These are phyloP conservation scores for Stegodyphus mimosarum DNA, from an alignment of 1,140 invertebrate species.

Conservation along the genomic window DNA sequence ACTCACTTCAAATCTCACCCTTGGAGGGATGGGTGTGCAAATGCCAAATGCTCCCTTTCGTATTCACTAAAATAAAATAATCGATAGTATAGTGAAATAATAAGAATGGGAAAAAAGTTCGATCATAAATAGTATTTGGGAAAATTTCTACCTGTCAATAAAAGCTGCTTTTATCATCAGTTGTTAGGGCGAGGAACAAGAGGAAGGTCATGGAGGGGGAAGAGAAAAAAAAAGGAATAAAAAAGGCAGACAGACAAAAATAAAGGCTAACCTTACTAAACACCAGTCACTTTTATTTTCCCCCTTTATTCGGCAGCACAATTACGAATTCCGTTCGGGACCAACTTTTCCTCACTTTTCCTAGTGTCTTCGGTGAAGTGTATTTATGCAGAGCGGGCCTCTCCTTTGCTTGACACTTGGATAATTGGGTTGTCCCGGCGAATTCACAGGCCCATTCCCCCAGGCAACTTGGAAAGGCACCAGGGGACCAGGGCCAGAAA, in stretches of 20 bases:
- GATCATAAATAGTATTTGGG: conserved; percentile 57
- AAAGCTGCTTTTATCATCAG: conserved; percentile 51
- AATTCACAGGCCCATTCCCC: conserved; percentile 44
- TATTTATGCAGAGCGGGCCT: conserved; percentile 53
- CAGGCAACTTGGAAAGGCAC: conserved; percentile 22
- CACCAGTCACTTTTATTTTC: conserved; percentile 46
- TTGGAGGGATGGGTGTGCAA: conserved; percentile 45
- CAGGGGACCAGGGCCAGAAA: conserved; percentile 52
- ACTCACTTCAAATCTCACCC: conserved; percentile 30
- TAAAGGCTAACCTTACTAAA: conserved; percentile 49
- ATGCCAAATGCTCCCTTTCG: neutral
- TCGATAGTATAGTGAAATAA: conserved; percentile 22
- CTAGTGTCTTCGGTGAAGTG: conserved; percentile 45
- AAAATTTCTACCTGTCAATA: conserved; percentile 54
- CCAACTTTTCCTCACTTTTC: conserved; percentile 55
- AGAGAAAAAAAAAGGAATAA: neutral
- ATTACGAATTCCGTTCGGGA: conserved; percentile 57
- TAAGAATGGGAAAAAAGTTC: conserved; percentile 25
- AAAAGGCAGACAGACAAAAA: conserved; percentile 28
- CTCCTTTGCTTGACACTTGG: conserved; percentile 58
- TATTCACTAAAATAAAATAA: conserved; percentile 28
- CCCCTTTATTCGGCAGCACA: conserved; percentile 42
- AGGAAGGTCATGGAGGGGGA: neutral
- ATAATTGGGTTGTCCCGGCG: conserved; percentile 60
- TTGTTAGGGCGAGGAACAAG: neutral